Percentiles rank a stretch among this genome's conserved stretches.
Evolutionary conservation across 2,797 vertebrate genomes (phyloP).

Genomic region (Limnodromus scolopaceus): DNA sequence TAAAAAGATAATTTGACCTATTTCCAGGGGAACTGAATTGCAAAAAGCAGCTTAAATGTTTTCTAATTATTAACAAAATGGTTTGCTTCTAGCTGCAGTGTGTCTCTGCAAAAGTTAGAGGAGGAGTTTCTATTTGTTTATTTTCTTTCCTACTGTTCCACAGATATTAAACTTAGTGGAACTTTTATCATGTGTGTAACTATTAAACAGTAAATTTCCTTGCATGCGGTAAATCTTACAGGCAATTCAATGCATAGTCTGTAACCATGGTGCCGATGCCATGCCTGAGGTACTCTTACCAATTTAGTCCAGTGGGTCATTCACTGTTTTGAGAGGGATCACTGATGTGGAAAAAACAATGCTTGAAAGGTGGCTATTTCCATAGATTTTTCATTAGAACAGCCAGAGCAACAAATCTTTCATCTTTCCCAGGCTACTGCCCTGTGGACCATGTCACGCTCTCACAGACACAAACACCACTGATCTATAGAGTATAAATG

Average conservation of each 20-base stretch:
- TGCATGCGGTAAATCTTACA: not conserved
- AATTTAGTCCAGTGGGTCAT: not conserved
- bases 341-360: slow-evolving; percentile 15
- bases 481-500: not conserved
- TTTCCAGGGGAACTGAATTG: not conserved
- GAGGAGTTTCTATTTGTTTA: not conserved
- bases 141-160: not conserved
- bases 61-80: not conserved
- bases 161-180: not conserved
- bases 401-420: not conserved
- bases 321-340: not conserved
- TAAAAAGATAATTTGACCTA: not conserved
- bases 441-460: not conserved
- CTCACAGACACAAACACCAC: not conserved
- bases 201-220: not conserved
- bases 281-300: not conserved
- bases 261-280: slow-evolving; percentile 2
- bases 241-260: not conserved
- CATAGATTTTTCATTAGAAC: slow-evolving; percentile 11
- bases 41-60: not conserved
- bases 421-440: not conserved
- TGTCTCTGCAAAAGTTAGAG: not conserved
- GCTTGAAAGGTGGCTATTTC: slow-evolving; percentile 33
- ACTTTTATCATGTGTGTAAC: not conserved
- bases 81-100: not conserved